These are phyloP conservation scores for Turritopsis dohrnii DNA, from an alignment of 30 jellyfish, hydroid and myxozoan genomes.

Conservation along the genomic window DNA sequence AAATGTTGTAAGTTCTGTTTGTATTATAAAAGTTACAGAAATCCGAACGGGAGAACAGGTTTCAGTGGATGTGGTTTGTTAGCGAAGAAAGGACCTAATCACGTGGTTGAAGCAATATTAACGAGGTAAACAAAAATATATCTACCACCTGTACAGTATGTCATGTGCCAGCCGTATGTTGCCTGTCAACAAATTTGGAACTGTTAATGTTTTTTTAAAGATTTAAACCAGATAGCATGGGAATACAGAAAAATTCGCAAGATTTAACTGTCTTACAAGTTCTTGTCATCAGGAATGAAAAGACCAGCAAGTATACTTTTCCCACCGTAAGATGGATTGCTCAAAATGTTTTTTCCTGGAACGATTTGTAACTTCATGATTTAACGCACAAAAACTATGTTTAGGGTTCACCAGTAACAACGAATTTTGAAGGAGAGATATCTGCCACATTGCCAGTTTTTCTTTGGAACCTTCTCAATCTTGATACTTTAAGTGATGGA, in stretches of 20 bases:
- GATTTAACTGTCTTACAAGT: neutral
- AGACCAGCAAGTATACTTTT: neutral
- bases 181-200: no score
- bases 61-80: conserved; percentile 3
- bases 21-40: no score
- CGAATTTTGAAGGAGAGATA: neutral
- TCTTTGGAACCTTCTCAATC: neutral
- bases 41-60: conserved; percentile 19
- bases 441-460: neutral
- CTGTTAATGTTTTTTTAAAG: no score
- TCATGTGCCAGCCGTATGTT: no score
- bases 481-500: neutral
- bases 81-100: neutral
- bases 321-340: neutral
- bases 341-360: neutral
- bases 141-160: no score
- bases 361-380: no score
- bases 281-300: neutral
- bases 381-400: neutral
- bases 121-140: no score
- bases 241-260: neutral
- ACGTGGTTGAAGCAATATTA: neutral
- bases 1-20: no score
- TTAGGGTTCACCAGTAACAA: neutral
- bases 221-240: neutral